Evolutionary conservation across 2,888 invertebrate species (phyloP).

Genomic region (Argyresthia goedartella): DNA sequence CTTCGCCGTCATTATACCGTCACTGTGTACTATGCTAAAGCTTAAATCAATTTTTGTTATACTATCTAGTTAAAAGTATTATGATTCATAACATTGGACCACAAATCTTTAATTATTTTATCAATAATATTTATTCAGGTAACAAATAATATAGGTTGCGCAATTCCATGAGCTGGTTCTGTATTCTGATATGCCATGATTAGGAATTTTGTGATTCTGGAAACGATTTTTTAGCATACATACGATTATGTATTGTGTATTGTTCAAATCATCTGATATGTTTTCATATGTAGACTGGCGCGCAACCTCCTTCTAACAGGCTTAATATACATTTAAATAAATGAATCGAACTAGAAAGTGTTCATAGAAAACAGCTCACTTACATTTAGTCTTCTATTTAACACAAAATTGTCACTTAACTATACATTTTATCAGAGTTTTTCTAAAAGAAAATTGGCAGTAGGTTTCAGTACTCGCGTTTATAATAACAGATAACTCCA

Average conservation of each 20-base stretch:
- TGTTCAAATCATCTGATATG: conserved; percentile 34
- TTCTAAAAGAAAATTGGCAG: conserved; percentile 61
- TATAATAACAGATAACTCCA: conserved; percentile 27
- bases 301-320: conserved; percentile 46
- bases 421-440: conserved; percentile 28
- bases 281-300: conserved; percentile 15
- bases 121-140: conserved; percentile 68
- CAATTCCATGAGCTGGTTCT: conserved; percentile 24
- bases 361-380: conserved; percentile 54
- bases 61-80: conserved; percentile 63
- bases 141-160: conserved; percentile 59
- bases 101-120: conserved; percentile 64
- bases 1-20: conserved; percentile 16
- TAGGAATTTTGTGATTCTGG: no score
- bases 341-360: conserved; percentile 60
- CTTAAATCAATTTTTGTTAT: conserved; percentile 44
- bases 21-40: conserved; percentile 37
- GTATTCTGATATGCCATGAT: conserved; percentile 2
- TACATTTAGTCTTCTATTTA: conserved; percentile 20
- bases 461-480: conserved; percentile 53
- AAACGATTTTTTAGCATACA: no score
- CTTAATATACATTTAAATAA: conserved; percentile 55
- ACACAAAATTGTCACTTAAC: conserved; percentile 28
- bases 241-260: no score
- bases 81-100: conserved; percentile 71